Conservation (phyloP, 1,140 invertebrate species). For the Tachypleus tridentatus region DNA sequence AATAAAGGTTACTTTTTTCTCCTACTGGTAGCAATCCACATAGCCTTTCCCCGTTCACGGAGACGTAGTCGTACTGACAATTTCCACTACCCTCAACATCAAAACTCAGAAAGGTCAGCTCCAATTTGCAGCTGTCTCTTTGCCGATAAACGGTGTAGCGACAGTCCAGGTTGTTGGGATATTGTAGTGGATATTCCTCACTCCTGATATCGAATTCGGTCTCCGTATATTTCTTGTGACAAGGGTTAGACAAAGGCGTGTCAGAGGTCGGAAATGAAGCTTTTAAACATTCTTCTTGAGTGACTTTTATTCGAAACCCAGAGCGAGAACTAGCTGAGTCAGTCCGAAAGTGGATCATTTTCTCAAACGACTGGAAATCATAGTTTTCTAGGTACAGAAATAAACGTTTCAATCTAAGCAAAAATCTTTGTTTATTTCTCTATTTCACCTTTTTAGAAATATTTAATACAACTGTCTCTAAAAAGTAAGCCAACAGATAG, state of each 20-base stretch:
- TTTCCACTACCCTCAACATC: slow-evolving; percentile 25
- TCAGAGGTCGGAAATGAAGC: no score
- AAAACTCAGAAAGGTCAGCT: slow-evolving; percentile 23
- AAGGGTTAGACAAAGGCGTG: neutral
- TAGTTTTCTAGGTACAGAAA: slow-evolving; percentile 3
- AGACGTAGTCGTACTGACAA: slow-evolving; percentile 27
- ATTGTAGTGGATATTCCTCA: slow-evolving; percentile 23
- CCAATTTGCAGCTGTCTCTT: slow-evolving; percentile 17
- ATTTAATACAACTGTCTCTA: no score
- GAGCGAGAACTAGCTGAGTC: slow-evolving; percentile 14
- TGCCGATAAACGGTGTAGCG: slow-evolving; percentile 14
- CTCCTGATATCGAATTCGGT: slow-evolving; percentile 9
- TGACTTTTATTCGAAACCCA: slow-evolving; percentile 1
- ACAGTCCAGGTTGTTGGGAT: slow-evolving; percentile 23
- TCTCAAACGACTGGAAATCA: slow-evolving; percentile 12
- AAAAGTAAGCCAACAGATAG: no score
- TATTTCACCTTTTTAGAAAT: no score
- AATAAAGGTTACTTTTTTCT: no score
- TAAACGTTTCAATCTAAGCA: no score
- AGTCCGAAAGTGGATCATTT: slow-evolving; percentile 14
- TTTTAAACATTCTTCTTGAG: no score
- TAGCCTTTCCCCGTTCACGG: slow-evolving; percentile 24
- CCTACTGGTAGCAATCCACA: slow-evolving; percentile 20
- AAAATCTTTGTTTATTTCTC: no score
- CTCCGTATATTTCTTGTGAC: slow-evolving; percentile 11